phyloP scores from a whole-genome alignment of 2,888 invertebrate species.

The Sminthurides aquaticus region DNA sequence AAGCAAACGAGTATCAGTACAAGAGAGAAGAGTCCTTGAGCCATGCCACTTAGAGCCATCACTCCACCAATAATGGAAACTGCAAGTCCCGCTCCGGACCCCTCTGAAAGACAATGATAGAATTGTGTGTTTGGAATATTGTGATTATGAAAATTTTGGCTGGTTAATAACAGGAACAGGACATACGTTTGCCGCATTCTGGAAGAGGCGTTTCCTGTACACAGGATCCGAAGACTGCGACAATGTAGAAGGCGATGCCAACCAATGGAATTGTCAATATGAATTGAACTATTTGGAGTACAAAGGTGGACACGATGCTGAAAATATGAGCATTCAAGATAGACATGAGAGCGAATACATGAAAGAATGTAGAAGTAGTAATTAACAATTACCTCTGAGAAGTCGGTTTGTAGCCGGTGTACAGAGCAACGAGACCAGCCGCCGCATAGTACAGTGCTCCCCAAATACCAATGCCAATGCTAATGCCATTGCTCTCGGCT shows the following conservation, averaged over 20 bases:
- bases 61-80: conserved; percentile 36
- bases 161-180: not conserved
- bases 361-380: conserved; percentile 2
- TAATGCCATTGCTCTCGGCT: conserved; percentile 37
- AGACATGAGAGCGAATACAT: conserved; percentile 4
- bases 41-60: conserved; percentile 40
- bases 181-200: conserved; percentile 28
- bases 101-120: not conserved
- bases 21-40: conserved; percentile 35
- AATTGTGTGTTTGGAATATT: not conserved
- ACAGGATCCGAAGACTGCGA: conserved; percentile 41
- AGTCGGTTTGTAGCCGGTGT: conserved; percentile 34
- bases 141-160: not conserved
- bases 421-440: conserved; percentile 36
- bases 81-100: conserved; percentile 25
- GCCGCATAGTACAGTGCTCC: conserved; percentile 35
- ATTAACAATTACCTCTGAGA: conserved; percentile 37
- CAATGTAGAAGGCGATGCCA: conserved; percentile 37
- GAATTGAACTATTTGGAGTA: conserved; percentile 39
- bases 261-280: conserved; percentile 37
- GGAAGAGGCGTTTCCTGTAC: conserved; percentile 31
- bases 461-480: conserved; percentile 42
- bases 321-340: not conserved
- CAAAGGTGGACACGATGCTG: conserved; percentile 39
- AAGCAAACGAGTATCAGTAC: conserved; percentile 39